Base-by-base conservation (phyloP, 2,797 vertebrate species). In the Percopsis omiscomaycus region DNA sequence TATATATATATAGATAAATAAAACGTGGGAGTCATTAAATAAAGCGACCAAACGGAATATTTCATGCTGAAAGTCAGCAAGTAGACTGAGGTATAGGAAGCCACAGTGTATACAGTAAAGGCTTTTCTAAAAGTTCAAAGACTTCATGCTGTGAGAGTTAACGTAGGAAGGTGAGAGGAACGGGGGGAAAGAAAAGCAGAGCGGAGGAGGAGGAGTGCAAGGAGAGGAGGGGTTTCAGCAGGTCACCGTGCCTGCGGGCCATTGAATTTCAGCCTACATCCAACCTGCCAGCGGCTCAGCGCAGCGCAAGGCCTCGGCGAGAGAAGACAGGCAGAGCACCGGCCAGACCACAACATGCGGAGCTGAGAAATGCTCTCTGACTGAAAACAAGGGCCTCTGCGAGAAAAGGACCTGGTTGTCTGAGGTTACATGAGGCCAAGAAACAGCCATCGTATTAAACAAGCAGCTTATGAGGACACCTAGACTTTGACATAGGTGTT, bases 211-310 rank as follows among this genome's bases (percentile, higher is more conserved):
- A 69, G 27, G 47, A 46, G 62, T 54, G 32, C 9, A 27, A 61
- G 58, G 54, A 60, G 54, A 49, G 10, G 10, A 15, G 27, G 29
- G 58, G 69, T 72, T 68, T 61, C 32, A 48, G 59, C 44, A 69
- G 59, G 67, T 71, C 57, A 46, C 69, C 61, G 47, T 46, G 58
- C 55, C 32, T 42, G n/a, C 58, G 59, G 69, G 56, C 3, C 46
- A 56, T 76, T 75, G 66, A 62, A 30, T 84, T 83, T 76, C 78
- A 73, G 60, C 70, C 72, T 69, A 51, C 77, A 80, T 75, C 30
- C 73, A 81, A 78, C 71, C 61, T 60, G 60, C 58, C 70, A 79
- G 78, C 75, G 74, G 64, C 57, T 73, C 69, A 32, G 64, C 68
- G 71, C 64, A 50, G 73, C 68, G 74, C 42, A 61, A 74, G 56